These are phyloP conservation scores for Melanotaenia maccullochi DNA, from an alignment of 2,797 vertebrate genomes.

Conservation along the genomic window DNA sequence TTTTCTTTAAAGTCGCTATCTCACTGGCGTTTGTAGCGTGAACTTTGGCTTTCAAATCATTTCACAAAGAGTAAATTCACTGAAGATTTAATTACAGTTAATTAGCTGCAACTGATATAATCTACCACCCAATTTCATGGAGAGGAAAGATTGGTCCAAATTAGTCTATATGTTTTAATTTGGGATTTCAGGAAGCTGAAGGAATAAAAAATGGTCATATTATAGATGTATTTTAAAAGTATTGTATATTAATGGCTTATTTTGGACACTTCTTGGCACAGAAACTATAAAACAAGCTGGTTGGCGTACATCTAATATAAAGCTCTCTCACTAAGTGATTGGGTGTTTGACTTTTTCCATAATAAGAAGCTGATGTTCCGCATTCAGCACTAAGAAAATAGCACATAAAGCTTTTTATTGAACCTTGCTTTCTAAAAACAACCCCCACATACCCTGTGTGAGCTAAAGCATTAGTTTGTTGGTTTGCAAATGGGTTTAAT, in stretches of 20 bases:
- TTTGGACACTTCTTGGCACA: background rate
- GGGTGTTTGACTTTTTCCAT: background rate
- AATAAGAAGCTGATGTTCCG: too few species aligned
- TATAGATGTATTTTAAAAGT: background rate
- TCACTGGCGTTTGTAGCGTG: background rate
- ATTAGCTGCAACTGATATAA: slow-evolving; percentile 3
- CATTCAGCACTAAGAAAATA: background rate
- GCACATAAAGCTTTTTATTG: background rate
- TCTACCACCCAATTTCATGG: background rate
- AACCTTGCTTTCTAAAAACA: background rate
- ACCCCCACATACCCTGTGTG: background rate
- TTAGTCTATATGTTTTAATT: slow-evolving; percentile 3
- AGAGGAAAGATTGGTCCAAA: slow-evolving; percentile 1
- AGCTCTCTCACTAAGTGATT: background rate
- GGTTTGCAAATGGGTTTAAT: background rate
- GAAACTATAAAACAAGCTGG: background rate
- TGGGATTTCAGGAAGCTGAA: background rate
- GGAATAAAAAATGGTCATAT: background rate
- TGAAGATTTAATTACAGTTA: slow-evolving; percentile 7
- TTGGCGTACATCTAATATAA: too few species aligned
- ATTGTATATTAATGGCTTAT: background rate
- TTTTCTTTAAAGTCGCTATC: background rate
- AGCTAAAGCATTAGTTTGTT: too few species aligned
- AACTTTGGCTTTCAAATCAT: background rate
- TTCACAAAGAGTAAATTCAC: background rate